A percentile compares a stretch with the other conserved stretches of the same genome.
These are phyloP conservation scores for Dolichotis patagonum DNA, from an alignment of 2,113 vertebrate genomes.

Conservation along the genomic window DNA sequence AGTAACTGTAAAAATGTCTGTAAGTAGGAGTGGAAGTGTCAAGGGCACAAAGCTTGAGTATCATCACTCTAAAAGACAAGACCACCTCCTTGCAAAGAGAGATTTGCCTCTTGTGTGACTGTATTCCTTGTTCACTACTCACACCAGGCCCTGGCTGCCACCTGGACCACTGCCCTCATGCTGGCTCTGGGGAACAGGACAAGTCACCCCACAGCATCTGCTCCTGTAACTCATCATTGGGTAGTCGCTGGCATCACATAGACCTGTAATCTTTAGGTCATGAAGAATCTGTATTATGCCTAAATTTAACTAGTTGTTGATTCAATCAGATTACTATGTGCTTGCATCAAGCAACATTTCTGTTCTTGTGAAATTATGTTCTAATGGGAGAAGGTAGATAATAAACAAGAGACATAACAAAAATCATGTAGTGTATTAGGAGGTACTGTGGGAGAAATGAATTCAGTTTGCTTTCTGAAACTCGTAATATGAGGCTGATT, in stretches of 20 bases:
- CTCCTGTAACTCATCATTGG: not conserved
- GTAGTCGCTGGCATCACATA: not conserved
- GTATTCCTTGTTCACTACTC: not conserved
- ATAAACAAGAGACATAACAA: not conserved
- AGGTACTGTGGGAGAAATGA: not conserved
- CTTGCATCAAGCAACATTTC: not conserved
- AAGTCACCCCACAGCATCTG: not conserved
- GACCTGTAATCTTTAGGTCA: not conserved
- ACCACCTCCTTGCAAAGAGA: not conserved
- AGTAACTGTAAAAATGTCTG: not conserved
- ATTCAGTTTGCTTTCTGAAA: not conserved
- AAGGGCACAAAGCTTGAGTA: not conserved
- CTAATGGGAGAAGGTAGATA: not conserved
- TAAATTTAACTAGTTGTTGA: slow-evolving; percentile 25
- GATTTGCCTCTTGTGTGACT: not conserved
- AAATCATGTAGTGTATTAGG: not conserved
- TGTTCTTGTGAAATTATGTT: not conserved
- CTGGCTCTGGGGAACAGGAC: not conserved
- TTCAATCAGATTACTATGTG: not conserved
- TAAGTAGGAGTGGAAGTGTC: not conserved
- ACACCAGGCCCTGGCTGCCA: not conserved
- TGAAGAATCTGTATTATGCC: not conserved
- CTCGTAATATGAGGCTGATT: not conserved
- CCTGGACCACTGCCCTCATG: not conserved
- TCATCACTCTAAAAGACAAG: not conserved